Evolutionary conservation across 2,113 vertebrate genomes (phyloP).

Genomic region (Myotis brandtii): DNA sequence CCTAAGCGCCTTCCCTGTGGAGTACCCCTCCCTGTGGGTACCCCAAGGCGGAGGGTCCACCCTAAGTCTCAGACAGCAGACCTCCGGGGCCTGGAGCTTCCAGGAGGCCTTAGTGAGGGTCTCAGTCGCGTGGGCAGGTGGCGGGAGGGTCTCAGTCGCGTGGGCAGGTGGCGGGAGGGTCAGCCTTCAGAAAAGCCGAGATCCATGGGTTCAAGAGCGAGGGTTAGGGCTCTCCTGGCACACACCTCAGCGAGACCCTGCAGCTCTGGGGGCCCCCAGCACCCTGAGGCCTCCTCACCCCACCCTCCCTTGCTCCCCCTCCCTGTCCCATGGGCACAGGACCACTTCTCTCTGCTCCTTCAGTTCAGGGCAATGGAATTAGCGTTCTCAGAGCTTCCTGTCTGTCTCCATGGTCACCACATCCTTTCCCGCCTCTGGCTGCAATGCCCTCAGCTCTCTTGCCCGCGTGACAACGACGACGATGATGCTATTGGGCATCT

Average conservation of each 20-base stretch:
- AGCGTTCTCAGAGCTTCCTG: no score
- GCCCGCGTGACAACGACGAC: background rate
- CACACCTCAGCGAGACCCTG: background rate
- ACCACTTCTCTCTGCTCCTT: background rate
- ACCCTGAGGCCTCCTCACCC: no score
- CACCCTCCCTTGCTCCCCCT: no score
- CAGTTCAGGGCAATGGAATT: background rate
- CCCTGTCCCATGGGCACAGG: background rate
- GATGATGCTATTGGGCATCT: no score
- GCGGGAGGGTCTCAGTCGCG: conserved; percentile 5
- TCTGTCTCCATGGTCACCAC: no score
- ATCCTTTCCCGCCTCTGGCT: no score
- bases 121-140: background rate
- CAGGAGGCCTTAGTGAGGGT: background rate
- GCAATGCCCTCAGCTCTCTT: background rate
- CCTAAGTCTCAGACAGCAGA: conserved; percentile 71
- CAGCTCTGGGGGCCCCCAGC: background rate
- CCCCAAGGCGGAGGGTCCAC: background rate
- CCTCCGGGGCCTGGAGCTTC: background rate
- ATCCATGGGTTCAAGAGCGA: conserved; percentile 43
- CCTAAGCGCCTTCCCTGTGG: conserved; percentile 32
- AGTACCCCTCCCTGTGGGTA: no score
- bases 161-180: no score
- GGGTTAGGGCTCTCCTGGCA: background rate
- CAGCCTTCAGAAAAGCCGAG: conserved; percentile 55